Evolutionary conservation across 2,797 vertebrate species (phyloP).

Genomic region (Peromyscus melanophrys): DNA sequence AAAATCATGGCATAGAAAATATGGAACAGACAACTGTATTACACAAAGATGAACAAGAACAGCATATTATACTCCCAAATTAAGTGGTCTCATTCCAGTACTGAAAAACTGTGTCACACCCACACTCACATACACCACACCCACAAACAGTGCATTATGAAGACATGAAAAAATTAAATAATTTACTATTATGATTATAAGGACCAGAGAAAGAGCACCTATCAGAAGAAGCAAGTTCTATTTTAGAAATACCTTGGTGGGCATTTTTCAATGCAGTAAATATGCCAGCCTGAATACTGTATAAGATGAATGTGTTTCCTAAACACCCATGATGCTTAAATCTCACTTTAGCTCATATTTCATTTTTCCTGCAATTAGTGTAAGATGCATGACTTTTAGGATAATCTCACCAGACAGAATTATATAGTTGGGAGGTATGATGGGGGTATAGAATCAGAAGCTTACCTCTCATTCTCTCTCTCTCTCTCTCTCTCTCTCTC

Average conservation of each 20-base stretch:
- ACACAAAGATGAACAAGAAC: not conserved
- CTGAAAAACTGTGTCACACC: not conserved
- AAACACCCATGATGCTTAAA: not conserved
- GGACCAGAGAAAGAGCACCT: rapidly evolving
- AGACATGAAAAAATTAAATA: not conserved
- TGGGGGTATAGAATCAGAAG: not conserved
- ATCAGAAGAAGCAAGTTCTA: not conserved
- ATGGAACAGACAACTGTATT: rapidly evolving
- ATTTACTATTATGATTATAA: not conserved
- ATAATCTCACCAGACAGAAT: not conserved
- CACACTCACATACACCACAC: not conserved
- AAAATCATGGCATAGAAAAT: not conserved
- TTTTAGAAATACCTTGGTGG: not conserved
- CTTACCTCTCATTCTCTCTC: not conserved
- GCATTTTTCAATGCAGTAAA: not conserved
- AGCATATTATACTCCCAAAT: not conserved
- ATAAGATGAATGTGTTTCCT: not conserved
- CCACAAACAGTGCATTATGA: not conserved
- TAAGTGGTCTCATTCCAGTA: not conserved
- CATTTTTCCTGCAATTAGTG: not conserved
- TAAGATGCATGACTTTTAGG: not conserved
- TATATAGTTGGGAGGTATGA: not conserved
- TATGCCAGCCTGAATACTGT: not conserved
- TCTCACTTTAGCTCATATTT: not conserved
- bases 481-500: too few relatives aligned